phyloP scores from a whole-genome alignment of 2,113 vertebrate species.

The Leptocoma aspasia region DNA sequence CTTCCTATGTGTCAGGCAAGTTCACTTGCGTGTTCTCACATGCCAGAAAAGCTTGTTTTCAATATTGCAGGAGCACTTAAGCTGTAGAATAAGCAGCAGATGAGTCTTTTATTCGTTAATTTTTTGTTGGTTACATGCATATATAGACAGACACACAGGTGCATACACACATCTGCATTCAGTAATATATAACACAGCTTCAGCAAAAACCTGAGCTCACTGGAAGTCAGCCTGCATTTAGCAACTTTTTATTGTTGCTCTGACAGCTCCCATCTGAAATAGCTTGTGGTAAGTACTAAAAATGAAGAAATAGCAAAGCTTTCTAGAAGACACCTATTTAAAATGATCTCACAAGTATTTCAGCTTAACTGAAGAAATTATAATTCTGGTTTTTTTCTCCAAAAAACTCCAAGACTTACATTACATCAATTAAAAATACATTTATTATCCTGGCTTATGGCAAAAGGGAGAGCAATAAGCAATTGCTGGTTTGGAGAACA shows the following conservation, averaged over 20 bases:
- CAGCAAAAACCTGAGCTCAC: not conserved
- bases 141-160: not conserved
- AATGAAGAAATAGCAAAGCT: not conserved
- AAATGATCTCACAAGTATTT: not conserved
- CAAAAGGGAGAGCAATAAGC: not conserved
- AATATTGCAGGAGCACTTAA: not conserved
- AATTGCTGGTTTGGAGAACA: not conserved
- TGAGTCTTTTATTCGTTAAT: not conserved
- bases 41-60: not conserved
- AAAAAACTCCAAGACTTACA: not conserved
- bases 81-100: not conserved
- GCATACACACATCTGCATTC: not conserved
- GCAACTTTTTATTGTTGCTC: not conserved
- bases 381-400: rapidly evolving
- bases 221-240: not conserved
- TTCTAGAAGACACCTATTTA: not conserved
- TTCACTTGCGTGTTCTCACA: slow-evolving; percentile 4
- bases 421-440: slow-evolving; percentile 20
- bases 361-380: not conserved
- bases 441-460: not conserved
- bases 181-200: not conserved
- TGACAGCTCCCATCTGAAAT: not conserved
- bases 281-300: not conserved
- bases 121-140: not conserved
- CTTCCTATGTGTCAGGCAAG: not conserved